A percentile compares a stretch with the other conserved stretches of the same genome.
Evolutionary conservation across 2,888 invertebrate genomes (phyloP).

Genomic region (Anoplius nigerrimus): DNA sequence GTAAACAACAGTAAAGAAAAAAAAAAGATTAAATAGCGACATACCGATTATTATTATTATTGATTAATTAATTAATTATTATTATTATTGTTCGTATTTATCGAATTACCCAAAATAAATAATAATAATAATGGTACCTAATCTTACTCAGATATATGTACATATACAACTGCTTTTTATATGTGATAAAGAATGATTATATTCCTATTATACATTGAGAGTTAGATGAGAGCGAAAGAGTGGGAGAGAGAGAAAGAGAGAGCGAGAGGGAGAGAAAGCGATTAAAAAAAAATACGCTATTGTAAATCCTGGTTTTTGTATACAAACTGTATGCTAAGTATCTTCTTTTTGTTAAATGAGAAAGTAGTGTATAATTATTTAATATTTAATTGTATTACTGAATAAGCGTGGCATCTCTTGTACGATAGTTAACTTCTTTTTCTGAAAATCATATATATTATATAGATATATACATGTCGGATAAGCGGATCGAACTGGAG

Average conservation of each 20-base stretch:
- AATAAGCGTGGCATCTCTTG: slow-evolving; percentile 49
- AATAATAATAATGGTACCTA: slow-evolving; percentile 67
- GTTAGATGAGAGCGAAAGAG: slow-evolving; percentile 43
- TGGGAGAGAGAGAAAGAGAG: too few species aligned
- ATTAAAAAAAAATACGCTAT: slow-evolving; percentile 55
- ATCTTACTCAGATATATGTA: slow-evolving; percentile 71
- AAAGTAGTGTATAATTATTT: slow-evolving; percentile 70
- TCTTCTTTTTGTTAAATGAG: slow-evolving; percentile 55
- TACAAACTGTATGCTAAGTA: slow-evolving; percentile 71
- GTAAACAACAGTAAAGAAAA: neutral
- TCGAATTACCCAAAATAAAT: slow-evolving; percentile 56
- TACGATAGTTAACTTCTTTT: slow-evolving; percentile 47
- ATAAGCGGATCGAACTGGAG: slow-evolving; percentile 30
- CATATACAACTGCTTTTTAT: slow-evolving; percentile 74
- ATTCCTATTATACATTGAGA: slow-evolving; percentile 70
- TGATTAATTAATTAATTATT: slow-evolving; percentile 48
- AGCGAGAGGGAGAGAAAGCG: too few species aligned
- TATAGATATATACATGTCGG: slow-evolving; percentile 12
- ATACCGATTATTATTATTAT: slow-evolving; percentile 55
- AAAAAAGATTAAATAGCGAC: slow-evolving; percentile 41
- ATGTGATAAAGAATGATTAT: slow-evolving; percentile 68
- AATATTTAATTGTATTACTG: slow-evolving; percentile 69
- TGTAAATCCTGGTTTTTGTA: slow-evolving; percentile 74
- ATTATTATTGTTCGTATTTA: slow-evolving; percentile 59
- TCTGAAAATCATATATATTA: slow-evolving; percentile 9